Conservation (phyloP, 2,888 invertebrate species). For the Dilophus febrilis region DNA sequence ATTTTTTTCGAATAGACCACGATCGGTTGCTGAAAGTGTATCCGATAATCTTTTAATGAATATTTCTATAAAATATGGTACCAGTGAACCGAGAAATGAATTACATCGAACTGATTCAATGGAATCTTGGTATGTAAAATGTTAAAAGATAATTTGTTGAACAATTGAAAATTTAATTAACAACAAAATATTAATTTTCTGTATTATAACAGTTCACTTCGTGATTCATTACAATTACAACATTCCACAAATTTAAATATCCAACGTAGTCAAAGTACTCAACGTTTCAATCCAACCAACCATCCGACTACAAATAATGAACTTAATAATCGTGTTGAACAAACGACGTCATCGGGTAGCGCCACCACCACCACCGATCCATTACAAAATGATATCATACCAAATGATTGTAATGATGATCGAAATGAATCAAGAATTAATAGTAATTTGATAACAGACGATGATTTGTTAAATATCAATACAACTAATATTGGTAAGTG, state of each 20-base stretch:
- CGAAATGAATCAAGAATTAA: too few species aligned
- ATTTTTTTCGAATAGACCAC: slow-evolving; percentile 17
- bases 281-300: slow-evolving; percentile 22
- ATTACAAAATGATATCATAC: too few species aligned
- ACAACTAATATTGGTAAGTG: too few species aligned
- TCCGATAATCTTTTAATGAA: slow-evolving; percentile 29
- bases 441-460: too few species aligned
- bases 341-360: not conserved
- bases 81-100: slow-evolving; percentile 23
- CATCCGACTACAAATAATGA: not conserved
- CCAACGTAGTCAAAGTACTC: slow-evolving; percentile 30
- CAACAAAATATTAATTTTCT: too few species aligned
- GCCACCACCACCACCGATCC: not conserved
- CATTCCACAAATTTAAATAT: slow-evolving; percentile 31
- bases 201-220: slow-evolving; percentile 21
- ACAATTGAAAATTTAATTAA: too few species aligned
- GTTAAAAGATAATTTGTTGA: too few species aligned
- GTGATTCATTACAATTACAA: slow-evolving; percentile 28
- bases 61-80: slow-evolving; percentile 30
- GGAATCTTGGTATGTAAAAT: too few species aligned
- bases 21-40: slow-evolving; percentile 30
- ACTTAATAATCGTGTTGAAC: slow-evolving; percentile 3
- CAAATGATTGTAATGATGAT: too few species aligned
- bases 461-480: too few species aligned
- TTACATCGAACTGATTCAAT: slow-evolving; percentile 6